Percentiles rank a stretch among this genome's conserved stretches.
Evolutionary conservation across 2,797 vertebrate genomes (phyloP).

Genomic region (Sternotherus odoratus): DNA sequence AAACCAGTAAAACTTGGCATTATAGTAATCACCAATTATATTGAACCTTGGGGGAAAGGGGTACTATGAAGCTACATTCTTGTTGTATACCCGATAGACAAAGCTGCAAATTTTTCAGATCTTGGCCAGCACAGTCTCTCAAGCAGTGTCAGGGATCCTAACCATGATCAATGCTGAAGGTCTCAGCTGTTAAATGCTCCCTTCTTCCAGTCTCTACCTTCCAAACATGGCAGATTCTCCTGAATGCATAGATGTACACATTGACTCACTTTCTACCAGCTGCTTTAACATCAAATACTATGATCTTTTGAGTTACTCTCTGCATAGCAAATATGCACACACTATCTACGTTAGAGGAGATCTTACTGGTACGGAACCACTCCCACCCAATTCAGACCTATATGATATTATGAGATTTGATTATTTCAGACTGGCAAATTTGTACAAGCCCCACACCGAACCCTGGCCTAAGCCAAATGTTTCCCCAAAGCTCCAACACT

Average conservation of each 20-base stretch:
- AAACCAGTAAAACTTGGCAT: not conserved
- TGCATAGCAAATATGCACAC: not conserved
- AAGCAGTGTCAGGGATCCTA: not conserved
- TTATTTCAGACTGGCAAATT: not conserved
- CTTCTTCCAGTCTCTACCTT: not conserved
- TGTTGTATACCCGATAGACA: not conserved
- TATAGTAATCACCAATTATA: not conserved
- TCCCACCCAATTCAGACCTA: not conserved
- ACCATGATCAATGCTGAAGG: not conserved
- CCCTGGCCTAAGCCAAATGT: not conserved
- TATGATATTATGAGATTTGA: not conserved
- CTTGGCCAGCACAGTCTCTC: not conserved
- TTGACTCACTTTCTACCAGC: not conserved
- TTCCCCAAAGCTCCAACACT: not conserved
- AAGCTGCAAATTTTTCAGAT: not conserved
- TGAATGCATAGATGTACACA: not conserved
- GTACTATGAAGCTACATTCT: not conserved
- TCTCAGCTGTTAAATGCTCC: not conserved
- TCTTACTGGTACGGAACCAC: not conserved
- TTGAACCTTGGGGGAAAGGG: not conserved
- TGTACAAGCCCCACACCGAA: not conserved
- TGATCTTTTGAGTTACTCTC: not conserved
- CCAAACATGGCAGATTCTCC: not conserved
- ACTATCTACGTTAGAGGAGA: not conserved
- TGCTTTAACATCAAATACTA: not conserved